These are phyloP conservation scores for Simalia tracyae DNA, from an alignment of 2,797 vertebrate genomes.

Conservation along the genomic window DNA sequence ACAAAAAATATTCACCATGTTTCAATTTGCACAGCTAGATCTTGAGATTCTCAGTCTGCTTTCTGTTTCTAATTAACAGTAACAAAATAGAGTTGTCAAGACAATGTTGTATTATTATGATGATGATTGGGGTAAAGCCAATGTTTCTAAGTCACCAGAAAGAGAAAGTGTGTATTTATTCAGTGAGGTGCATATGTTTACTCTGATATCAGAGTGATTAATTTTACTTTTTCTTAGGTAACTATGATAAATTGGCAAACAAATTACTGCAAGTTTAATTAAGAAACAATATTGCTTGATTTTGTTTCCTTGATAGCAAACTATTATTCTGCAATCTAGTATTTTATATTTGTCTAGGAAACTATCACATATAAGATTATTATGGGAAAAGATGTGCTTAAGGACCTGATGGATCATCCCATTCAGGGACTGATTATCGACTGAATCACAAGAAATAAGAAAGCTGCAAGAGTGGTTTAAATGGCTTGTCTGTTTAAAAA, in stretches of 20 bases:
- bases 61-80: background rate
- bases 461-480: background rate
- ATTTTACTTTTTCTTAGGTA: slow-evolving; percentile 50
- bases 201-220: rapidly evolving
- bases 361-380: rapidly evolving
- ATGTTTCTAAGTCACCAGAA: background rate
- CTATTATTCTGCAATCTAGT: background rate
- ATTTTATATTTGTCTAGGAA: background rate
- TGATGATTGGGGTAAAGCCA: background rate
- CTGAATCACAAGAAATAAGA: background rate
- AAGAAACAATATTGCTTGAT: slow-evolving; percentile 33
- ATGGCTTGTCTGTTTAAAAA: background rate
- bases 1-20: background rate
- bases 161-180: background rate
- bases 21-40: slow-evolving; percentile 15
- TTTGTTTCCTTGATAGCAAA: slow-evolving; percentile 37
- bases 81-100: slow-evolving; percentile 19
- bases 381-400: rapidly evolving
- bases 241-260: slow-evolving; percentile 19
- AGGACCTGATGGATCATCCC: background rate
- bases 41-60: background rate
- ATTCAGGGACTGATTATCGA: background rate
- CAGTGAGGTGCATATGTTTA: background rate
- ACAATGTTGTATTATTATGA: slow-evolving; percentile 8
- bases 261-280: slow-evolving; percentile 30